phyloP scores from a whole-genome alignment of 2,888 invertebrate genomes.

The Morpho achilles region DNA sequence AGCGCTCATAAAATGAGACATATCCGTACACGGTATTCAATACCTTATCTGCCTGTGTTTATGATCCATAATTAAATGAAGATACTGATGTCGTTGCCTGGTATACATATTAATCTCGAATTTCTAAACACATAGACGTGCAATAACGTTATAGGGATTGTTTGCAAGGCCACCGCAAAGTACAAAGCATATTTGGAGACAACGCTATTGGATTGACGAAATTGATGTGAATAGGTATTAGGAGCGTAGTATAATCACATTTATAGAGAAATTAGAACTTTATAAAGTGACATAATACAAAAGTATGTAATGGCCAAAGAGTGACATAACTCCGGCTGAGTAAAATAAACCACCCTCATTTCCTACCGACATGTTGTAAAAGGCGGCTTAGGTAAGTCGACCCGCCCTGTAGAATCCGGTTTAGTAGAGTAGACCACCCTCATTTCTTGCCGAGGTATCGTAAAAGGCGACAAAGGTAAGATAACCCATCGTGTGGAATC shows the following conservation, averaged over 20 bases:
- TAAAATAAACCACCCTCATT: too few species aligned
- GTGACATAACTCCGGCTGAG: too few species aligned
- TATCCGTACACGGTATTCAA: constrained; percentile 3
- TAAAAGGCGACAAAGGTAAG: too few species aligned
- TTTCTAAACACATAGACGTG: constrained; percentile 46
- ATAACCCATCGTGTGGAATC: too few species aligned
- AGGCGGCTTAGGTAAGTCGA: too few species aligned
- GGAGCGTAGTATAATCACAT: constrained; percentile 7
- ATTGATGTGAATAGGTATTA: constrained; percentile 37
- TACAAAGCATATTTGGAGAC: constrained; percentile 61
- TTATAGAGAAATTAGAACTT: constrained; percentile 14
- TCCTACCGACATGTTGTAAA: too few species aligned
- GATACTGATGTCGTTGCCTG: not conserved
- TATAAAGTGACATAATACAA: too few species aligned
- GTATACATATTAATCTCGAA: constrained; percentile 46
- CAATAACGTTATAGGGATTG: constrained; percentile 52
- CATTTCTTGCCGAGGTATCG: too few species aligned
- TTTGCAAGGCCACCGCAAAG: constrained; percentile 51
- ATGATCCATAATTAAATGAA: constrained; percentile 12
- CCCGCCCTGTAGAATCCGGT: too few species aligned
- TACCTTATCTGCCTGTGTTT: not conserved
- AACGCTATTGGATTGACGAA: constrained; percentile 58
- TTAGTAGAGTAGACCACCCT: too few species aligned
- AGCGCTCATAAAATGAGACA: not conserved
- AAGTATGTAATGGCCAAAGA: too few species aligned